Percentiles rank a stretch among this genome's conserved stretches.
These are phyloP conservation scores for Caenorhabditis briggsae DNA, from an alignment of 1,140 invertebrate species.

Conservation along the genomic window DNA sequence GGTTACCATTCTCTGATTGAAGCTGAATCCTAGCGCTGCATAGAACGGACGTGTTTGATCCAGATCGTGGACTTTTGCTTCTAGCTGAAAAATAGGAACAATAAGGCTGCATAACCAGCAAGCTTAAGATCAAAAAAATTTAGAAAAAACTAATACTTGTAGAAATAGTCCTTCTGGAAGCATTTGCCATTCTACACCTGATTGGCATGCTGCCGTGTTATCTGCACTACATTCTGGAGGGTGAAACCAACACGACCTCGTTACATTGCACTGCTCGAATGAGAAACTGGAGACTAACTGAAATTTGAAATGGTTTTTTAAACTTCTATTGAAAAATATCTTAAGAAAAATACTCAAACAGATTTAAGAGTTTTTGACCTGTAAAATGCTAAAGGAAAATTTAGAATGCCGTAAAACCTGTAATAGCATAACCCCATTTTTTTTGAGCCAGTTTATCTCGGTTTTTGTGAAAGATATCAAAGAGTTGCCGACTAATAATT, in stretches of 20 bases:
- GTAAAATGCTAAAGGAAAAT: too few species aligned
- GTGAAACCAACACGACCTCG: constrained; percentile 62
- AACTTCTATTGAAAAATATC: too few species aligned
- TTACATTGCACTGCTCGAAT: constrained; percentile 56
- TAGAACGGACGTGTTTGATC: constrained; percentile 59
- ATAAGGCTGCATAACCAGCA: not conserved
- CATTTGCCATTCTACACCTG: constrained; percentile 61
- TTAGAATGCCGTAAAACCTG: too few species aligned
- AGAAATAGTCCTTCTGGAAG: constrained; percentile 58
- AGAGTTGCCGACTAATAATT: too few species aligned
- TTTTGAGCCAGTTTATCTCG: too few species aligned
- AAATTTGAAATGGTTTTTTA: not conserved
- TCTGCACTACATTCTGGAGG: constrained; percentile 38
- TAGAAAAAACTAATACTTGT: not conserved
- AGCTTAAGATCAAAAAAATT: not conserved
- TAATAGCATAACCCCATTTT: too few species aligned
- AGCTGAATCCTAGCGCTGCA: constrained; percentile 61
- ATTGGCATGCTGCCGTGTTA: constrained; percentile 38
- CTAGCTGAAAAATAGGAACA: constrained; percentile 38
- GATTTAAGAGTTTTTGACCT: too few species aligned
- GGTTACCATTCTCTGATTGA: constrained; percentile 63
- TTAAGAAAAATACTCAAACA: too few species aligned
- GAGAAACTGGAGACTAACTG: constrained; percentile 38
- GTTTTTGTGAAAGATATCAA: too few species aligned
- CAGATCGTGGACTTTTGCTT: constrained; percentile 51